Conservation (phyloP, 2,888 invertebrate genomes). For the Acanthosepion esculentum region DNA sequence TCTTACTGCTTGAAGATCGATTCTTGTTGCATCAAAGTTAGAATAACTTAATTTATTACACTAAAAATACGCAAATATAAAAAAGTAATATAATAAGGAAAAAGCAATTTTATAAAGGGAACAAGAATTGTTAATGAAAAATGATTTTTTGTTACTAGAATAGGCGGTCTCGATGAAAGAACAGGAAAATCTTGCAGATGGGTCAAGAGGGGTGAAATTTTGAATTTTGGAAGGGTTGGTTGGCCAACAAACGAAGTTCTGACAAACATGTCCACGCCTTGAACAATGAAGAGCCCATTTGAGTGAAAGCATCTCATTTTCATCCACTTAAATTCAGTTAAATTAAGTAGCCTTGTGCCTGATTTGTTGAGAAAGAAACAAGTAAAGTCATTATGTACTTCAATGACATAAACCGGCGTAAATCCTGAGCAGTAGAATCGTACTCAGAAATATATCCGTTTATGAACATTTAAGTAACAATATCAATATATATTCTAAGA, state of each 20-base stretch:
- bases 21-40: neutral
- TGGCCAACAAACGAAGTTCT: slow-evolving; percentile 9
- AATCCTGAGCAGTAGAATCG: neutral
- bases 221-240: neutral
- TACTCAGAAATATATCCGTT: neutral
- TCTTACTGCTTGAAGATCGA: neutral
- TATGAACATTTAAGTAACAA: neutral
- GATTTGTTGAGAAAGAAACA: slow-evolving; percentile 7
- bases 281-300: slow-evolving; percentile 33
- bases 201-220: neutral
- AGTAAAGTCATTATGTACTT: neutral
- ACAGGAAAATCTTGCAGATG: neutral
- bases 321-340: slow-evolving; percentile 12
- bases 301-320: slow-evolving; percentile 16
- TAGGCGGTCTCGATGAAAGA: neutral
- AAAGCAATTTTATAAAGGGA: neutral
- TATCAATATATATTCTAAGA: neutral
- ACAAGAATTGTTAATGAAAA: neutral
- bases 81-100: neutral
- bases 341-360: slow-evolving; percentile 33
- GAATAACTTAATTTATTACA: neutral
- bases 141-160: neutral
- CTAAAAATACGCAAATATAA: neutral
- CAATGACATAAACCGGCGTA: neutral
- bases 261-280: neutral